Percentiles rank a stretch among this genome's conserved stretches.
Conservation (phyloP, 2,113 vertebrate genomes). For the Cettia cetti region DNA sequence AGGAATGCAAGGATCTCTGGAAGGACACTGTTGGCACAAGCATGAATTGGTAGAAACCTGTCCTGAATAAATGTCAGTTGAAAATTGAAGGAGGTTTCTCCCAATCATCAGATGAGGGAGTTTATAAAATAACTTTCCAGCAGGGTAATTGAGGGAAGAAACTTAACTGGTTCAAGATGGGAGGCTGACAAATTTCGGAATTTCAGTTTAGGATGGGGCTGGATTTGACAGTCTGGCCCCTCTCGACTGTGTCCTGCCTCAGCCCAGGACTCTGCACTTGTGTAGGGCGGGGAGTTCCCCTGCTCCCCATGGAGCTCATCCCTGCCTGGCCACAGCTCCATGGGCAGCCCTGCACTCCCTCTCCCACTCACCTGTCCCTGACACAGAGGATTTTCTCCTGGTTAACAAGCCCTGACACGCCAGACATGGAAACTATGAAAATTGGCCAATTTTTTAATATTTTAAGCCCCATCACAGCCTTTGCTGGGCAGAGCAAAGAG, state of each 20-base stretch:
- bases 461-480: constrained; percentile 43
- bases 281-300: background rate
- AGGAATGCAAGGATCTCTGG: constrained; percentile 16
- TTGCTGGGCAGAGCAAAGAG: background rate
- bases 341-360: background rate
- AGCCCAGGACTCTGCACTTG: background rate
- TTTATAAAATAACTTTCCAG: constrained; percentile 59
- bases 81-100: constrained; percentile 43
- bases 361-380: background rate
- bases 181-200: constrained; percentile 50
- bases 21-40: constrained; percentile 3
- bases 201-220: constrained; percentile 12
- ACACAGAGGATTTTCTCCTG: background rate
- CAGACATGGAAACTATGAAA: constrained; percentile 59
- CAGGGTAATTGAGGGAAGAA: constrained; percentile 50
- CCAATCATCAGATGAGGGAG: constrained; percentile 44
- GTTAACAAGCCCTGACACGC: constrained; percentile 12
- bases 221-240: constrained; percentile 22
- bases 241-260: background rate
- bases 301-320: background rate
- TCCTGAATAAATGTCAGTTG: background rate
- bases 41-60: constrained; percentile 27
- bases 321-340: fast-evolving
- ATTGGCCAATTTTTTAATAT: constrained; percentile 58
- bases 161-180: constrained; percentile 61